Evolutionary conservation across 2,888 invertebrate genomes (phyloP).

Genomic region (Eristalis arbustorum): DNA sequence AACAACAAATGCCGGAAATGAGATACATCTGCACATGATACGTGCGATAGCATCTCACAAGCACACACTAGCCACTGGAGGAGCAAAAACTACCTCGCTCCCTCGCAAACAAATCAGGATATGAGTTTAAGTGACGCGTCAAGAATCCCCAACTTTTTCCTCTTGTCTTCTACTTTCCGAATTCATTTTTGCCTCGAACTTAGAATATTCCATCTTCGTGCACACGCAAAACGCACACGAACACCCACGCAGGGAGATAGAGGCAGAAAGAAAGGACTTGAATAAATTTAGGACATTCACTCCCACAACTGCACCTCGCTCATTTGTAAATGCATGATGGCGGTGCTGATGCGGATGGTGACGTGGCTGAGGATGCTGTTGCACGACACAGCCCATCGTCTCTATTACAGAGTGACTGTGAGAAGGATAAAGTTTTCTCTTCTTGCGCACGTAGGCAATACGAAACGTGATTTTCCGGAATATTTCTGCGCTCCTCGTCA

Average conservation of each 20-base stretch:
- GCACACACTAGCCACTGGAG: constrained; percentile 1
- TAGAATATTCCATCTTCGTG: neutral
- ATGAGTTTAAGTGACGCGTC: constrained; percentile 68
- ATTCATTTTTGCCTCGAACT: constrained; percentile 31
- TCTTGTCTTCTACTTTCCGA: constrained; percentile 3
- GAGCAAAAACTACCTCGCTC: constrained; percentile 30
- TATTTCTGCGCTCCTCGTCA: constrained; percentile 68
- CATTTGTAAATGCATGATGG: constrained; percentile 66
- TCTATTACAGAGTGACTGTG: constrained; percentile 60
- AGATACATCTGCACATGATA: constrained; percentile 51
- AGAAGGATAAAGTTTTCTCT: constrained; percentile 65
- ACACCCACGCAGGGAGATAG: neutral
- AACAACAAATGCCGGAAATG: constrained; percentile 64
- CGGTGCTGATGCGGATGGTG: constrained; percentile 30
- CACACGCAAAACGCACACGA: neutral
- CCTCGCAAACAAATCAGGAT: constrained; percentile 66
- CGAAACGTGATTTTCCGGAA: constrained; percentile 71
- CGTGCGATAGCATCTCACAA: constrained; percentile 11
- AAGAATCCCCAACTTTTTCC: constrained; percentile 57
- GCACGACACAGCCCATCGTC: constrained; percentile 25
- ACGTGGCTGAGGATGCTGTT: constrained; percentile 8
- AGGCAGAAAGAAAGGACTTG: neutral
- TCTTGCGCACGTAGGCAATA: constrained; percentile 70
- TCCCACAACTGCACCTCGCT: constrained; percentile 45
- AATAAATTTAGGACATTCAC: constrained; percentile 14